These are phyloP conservation scores for Leuciscus idus DNA, from an alignment of 2,113 vertebrate species.

Conservation along the genomic window DNA sequence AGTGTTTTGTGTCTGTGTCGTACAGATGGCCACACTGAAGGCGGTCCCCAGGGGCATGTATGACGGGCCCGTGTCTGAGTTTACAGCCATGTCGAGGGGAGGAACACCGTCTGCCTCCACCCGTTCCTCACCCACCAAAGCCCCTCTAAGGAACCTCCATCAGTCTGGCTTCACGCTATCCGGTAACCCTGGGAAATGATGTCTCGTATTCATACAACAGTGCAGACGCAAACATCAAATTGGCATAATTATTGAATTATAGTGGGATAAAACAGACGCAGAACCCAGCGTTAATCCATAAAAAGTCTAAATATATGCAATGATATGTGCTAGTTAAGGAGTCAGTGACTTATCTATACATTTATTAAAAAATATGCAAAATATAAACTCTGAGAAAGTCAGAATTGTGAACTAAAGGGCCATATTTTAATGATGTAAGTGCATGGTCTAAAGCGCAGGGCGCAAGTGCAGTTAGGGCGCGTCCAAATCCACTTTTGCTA, in stretches of 20 bases:
- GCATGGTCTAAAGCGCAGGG: too few species aligned
- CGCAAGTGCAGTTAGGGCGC: too few species aligned
- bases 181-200: slow-evolving; percentile 74
- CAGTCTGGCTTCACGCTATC: slow-evolving; percentile 96
- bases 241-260: not conserved
- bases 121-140: slow-evolving; percentile 89
- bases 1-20: slow-evolving; percentile 3
- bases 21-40: slow-evolving; percentile 90
- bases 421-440: too few species aligned
- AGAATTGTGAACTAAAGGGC: too few species aligned
- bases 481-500: too few species aligned
- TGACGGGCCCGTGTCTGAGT: slow-evolving; percentile 93
- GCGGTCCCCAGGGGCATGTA: slow-evolving; percentile 96
- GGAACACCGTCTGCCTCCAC: slow-evolving; percentile 90
- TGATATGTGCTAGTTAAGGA: too few species aligned
- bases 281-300: not conserved
- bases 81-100: slow-evolving; percentile 89
- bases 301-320: not conserved
- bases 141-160: slow-evolving; percentile 91
- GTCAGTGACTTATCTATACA: too few species aligned
- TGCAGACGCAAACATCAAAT: not conserved
- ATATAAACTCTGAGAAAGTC: too few species aligned
- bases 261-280: not conserved
- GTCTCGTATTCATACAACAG: not conserved
- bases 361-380: too few species aligned